Base-by-base conservation (phyloP, 1,140 invertebrate genomes). In the Drosophila lacertosa region DNA sequence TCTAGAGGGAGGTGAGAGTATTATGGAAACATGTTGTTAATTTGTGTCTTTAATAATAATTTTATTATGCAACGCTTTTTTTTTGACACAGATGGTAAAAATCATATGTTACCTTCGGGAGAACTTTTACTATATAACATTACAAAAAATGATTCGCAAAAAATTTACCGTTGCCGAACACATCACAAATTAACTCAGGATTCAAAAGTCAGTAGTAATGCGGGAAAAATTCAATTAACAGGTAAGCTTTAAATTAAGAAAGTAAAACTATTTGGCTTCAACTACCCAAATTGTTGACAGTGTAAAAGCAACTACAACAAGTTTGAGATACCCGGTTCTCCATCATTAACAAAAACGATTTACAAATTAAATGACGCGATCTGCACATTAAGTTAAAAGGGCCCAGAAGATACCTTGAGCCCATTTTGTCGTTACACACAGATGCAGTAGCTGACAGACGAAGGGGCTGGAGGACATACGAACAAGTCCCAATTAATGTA, bases 81-180 rank as follows among this genome's bases (percentile, higher is more conserved):
- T 37, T 35, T 26, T 39, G 16, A 35, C 29, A 22, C 92, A 96
- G 95, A 96, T 92, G 95, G 95, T 59, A 95, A 95, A 91, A 96
- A 95, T 91, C 95, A 95, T 90, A 94, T 96, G 77, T 92, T 96
- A 37, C 94, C 95, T n/a, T 94, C 94, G 4, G 96, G 96, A 10
- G 95, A 96, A 89, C 93, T 97, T 42, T 92, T 96, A 74, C 93
- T 96, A 35, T 94, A 95, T 89, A 94, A 95, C 77, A 92, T 96
- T 40, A 94, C 95, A 68, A 94, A 93, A 89, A 94, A 92, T 78
- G 95, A 96, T 92, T 94, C 95, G 66, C 94, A 94, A 81, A 89
- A 89, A 58, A 63, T 86, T 32, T 90, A 86, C 69, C 74, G 88
- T 11, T 90, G 88, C 24, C 74, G 88, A 5, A 90, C 88, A 33